Conservation (phyloP, 2,113 vertebrate species). For the Oceanites oceanicus region DNA sequence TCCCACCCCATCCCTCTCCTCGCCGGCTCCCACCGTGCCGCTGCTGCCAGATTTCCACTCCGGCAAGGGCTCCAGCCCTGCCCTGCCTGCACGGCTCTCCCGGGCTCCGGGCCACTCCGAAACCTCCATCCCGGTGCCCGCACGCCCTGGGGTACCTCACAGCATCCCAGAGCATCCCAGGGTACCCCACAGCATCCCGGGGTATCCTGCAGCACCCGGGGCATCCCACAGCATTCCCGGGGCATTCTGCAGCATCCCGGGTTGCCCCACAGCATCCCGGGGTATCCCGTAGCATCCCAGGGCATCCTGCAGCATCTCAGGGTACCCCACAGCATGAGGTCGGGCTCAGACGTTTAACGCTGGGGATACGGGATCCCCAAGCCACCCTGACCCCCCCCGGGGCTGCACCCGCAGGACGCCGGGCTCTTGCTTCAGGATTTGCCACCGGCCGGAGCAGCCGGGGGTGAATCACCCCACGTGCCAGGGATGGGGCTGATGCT, state of each 20-base stretch:
- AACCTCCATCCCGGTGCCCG: background rate
- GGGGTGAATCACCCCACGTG: background rate
- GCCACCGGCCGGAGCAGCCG: background rate
- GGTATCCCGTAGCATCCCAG: too few relatives aligned
- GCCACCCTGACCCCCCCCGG: too few relatives aligned
- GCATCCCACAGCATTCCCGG: too few relatives aligned
- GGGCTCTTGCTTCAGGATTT: background rate
- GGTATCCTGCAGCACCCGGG: background rate
- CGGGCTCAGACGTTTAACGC: too few relatives aligned
- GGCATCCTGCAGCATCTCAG: too few relatives aligned
- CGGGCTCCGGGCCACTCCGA: background rate
- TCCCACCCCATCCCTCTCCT: background rate
- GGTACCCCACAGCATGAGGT: too few relatives aligned
- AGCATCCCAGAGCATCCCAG: background rate
- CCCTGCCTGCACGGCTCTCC: background rate
- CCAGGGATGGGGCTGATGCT: too few relatives aligned
- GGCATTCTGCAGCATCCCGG: too few relatives aligned
- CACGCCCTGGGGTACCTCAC: accelerated
- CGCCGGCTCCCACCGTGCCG: background rate
- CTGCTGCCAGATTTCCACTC: too few relatives aligned
- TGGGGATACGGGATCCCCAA: too few relatives aligned
- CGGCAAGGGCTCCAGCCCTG: background rate
- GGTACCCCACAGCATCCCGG: background rate
- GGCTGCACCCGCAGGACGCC: background rate
- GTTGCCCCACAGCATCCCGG: background rate